phyloP scores from a whole-genome alignment of 2,797 vertebrate genomes.

The Periparus ater region DNA sequence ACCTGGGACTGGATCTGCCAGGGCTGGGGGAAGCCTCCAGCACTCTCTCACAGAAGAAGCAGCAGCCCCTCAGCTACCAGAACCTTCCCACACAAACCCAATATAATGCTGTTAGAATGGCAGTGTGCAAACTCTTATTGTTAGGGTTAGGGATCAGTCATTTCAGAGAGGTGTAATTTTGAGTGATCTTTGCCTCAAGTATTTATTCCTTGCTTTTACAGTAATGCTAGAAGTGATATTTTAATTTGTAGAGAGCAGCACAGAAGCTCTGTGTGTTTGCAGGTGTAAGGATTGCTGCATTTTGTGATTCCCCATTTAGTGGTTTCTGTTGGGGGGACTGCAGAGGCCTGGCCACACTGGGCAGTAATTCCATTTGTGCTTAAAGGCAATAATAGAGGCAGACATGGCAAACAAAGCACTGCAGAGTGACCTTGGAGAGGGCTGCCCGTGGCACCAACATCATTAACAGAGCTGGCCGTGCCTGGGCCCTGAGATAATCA shows the following conservation, averaged over 20 bases:
- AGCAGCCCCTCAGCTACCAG: not conserved
- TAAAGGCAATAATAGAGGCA: conserved; percentile 76
- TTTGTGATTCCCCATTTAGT: conserved; percentile 17
- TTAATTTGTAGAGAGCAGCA: not conserved
- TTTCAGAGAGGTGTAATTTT: not conserved
- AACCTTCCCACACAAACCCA: not conserved
- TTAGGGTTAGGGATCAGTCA: not conserved
- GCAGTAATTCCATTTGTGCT: conserved; percentile 78
- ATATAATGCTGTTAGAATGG: fast-evolving
- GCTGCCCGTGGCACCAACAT: conserved; percentile 72
- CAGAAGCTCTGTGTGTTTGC: not conserved
- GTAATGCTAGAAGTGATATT: not conserved
- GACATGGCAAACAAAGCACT: conserved; percentile 57
- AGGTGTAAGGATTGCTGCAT: not conserved
- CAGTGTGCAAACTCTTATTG: not conserved
- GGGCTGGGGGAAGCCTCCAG: not conserved
- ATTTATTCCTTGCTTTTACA: not conserved
- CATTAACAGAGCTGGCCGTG: conserved; percentile 62
- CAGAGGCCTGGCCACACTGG: conserved; percentile 60
- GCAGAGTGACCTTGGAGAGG: conserved; percentile 80
- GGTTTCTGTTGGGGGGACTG: conserved; percentile 37
- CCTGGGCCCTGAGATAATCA: conserved; percentile 53
- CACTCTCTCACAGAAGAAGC: not conserved
- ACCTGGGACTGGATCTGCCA: not conserved
- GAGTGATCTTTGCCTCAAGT: not conserved